Evolutionary conservation across 2,888 invertebrate species (phyloP).

Genomic region (Sicus ferrugineus): DNA sequence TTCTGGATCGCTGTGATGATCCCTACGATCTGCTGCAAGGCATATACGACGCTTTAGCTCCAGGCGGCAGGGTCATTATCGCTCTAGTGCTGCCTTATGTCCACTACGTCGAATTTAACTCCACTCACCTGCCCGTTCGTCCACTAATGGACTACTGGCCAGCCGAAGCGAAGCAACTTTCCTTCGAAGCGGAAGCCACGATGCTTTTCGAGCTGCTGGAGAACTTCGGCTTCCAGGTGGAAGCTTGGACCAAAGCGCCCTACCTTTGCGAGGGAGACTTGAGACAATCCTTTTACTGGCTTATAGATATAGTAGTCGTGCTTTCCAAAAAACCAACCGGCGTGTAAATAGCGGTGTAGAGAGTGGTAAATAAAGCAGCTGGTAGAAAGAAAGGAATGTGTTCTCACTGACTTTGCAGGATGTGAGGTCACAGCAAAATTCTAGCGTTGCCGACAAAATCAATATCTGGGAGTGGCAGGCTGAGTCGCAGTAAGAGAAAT

Average conservation of each 20-base stretch:
- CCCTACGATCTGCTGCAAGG: constrained; percentile 81
- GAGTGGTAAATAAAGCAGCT: neutral
- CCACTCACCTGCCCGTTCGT: constrained; percentile 68
- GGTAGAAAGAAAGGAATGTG: neutral
- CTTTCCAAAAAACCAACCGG: constrained; percentile 66
- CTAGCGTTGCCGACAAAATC: too few relatives aligned
- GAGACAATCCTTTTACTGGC: constrained; percentile 88
- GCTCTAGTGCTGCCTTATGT: constrained; percentile 93
- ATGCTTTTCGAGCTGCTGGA: constrained; percentile 72
- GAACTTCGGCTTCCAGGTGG: constrained; percentile 74
- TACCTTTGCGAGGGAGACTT: constrained; percentile 98
- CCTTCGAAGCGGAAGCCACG: constrained; percentile 82
- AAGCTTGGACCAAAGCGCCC: constrained; percentile 89
- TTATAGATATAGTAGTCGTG: constrained; percentile 90
- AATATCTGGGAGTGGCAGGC: too few relatives aligned
- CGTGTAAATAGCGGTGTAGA: neutral
- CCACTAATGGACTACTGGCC: constrained; percentile 68
- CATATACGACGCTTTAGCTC: constrained; percentile 75
- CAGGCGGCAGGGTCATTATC: constrained; percentile 80
- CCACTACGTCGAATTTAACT: constrained; percentile 91
- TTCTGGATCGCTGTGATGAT: constrained; percentile 90
- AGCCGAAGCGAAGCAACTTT: constrained; percentile 70
- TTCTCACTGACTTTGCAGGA: neutral
- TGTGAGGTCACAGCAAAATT: too few relatives aligned
- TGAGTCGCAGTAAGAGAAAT: too few relatives aligned